Conservation (phyloP, 2,888 invertebrate genomes). For the Drosophila anomelani region DNA sequence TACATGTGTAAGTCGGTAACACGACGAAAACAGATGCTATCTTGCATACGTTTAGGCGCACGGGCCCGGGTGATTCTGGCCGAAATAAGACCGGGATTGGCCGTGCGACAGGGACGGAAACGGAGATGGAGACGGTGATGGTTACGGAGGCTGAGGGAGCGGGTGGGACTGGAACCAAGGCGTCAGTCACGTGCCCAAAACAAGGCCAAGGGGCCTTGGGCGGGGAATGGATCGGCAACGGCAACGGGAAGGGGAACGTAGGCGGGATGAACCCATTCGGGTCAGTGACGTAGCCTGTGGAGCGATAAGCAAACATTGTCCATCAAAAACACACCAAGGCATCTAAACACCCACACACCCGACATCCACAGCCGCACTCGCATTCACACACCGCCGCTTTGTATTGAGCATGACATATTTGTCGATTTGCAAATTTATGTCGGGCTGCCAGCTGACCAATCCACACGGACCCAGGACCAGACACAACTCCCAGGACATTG, state of each 20-base stretch:
- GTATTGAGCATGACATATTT: conserved; percentile 71
- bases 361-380: conserved; percentile 12
- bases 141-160: background rate
- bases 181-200: conserved; percentile 67
- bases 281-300: conserved; percentile 45
- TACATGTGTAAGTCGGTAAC: conserved; percentile 79
- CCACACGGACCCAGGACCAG: conserved; percentile 10
- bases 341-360: conserved; percentile 21
- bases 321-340: conserved; percentile 76
- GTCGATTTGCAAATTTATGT: conserved; percentile 78
- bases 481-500: conserved; percentile 31
- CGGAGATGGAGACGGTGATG: background rate
- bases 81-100: conserved; percentile 18
- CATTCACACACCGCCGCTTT: conserved; percentile 47
- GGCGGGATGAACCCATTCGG: conserved; percentile 29
- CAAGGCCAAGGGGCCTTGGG: conserved; percentile 6
- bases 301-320: conserved; percentile 77
- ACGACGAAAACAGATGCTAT: conserved; percentile 80
- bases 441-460: conserved; percentile 40
- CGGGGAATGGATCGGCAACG: background rate
- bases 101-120: conserved; percentile 1
- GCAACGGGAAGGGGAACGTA: background rate
- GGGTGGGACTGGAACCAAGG: conserved; percentile 44
- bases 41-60: conserved; percentile 73
- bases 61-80: conserved; percentile 28